Evolutionary conservation across 2,113 vertebrate genomes (phyloP), one percentile per base, ranked within the genome.

Genomic region (Guaruba guarouba): DNA sequence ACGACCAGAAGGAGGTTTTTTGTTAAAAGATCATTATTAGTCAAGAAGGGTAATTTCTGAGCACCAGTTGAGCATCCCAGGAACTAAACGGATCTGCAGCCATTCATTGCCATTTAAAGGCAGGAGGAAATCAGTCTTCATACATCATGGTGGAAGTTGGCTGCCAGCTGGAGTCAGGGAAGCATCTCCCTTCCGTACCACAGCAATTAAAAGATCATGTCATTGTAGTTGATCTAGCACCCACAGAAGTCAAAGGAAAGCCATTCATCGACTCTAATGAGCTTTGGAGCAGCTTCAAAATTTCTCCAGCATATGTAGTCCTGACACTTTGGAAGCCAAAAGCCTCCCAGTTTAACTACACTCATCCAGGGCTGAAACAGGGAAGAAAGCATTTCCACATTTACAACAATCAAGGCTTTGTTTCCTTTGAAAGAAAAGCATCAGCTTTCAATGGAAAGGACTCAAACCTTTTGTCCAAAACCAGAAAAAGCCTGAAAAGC

Each of bases 121-220:
- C 49, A 54, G n/a, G 49, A 90, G 63, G 79, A 92, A 62, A 86
- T 62, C 81, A 44, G 61, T 55, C 54, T 91, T 61, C 75, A 70
- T 16, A 46, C 37, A 54, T 82, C 49, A 54, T 11, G 8, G 69
- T 24, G 48, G 83, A 76, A 90, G 54, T 10, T 22, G 41, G 17
- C 31, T 95, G 86, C 87, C 93, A 97, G 80, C 76, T 86, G 83
- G 81, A 92, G 89, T 15, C 81, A 89, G 91, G 69, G 77, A 75
- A 70, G 28, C 68, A 74, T 55, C 64, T 49, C 82, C 74, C 51
- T 88, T 88, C 71, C 6, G 2, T 35, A 74, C 22, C 71, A 94
- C 37, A 55, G 80, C 86, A 97, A 94, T 97, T 96, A 97, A 93
- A 93, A 95, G 69, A 84, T 82, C 91, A 48, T 27, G 37, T 68